Percentiles rank a stretch among this genome's conserved stretches.
phyloP scores from a whole-genome alignment of 2,113 vertebrate genomes.

The Muntiacus muntjak region DNA sequence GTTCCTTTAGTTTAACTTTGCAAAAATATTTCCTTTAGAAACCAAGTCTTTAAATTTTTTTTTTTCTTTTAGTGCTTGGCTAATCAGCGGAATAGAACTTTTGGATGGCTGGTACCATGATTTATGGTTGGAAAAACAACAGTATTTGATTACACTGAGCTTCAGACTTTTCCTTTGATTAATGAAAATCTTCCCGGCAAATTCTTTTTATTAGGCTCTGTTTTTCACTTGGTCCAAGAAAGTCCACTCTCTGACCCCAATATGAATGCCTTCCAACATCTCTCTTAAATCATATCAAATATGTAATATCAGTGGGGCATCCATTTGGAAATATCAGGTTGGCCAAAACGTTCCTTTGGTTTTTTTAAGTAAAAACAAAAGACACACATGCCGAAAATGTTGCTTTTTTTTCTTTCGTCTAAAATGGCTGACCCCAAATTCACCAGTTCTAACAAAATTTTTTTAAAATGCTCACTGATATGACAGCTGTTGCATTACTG shows the following conservation, averaged over 20 bases:
- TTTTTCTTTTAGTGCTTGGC: background rate
- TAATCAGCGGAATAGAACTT: background rate
- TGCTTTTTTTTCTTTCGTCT: background rate
- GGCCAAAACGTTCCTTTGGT: background rate
- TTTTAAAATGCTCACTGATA: background rate
- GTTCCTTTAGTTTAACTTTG: conserved; percentile 17
- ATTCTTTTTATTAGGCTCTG: background rate
- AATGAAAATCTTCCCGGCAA: conserved; percentile 23
- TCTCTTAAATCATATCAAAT: background rate
- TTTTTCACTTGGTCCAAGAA: background rate
- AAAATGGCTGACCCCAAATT: background rate
- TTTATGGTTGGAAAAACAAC: conserved; percentile 25
- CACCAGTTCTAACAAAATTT: background rate
- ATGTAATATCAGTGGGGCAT: background rate
- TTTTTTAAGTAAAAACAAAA: background rate
- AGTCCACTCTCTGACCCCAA: background rate
- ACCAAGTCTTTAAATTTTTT: background rate
- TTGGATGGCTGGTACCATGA: background rate
- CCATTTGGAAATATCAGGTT: background rate
- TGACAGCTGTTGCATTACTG: background rate
- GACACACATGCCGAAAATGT: background rate
- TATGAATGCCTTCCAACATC: background rate
- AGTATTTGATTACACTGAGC: background rate
- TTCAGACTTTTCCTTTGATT: conserved; percentile 33
- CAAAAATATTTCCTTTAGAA: conserved; percentile 23